Evolutionary conservation across 2,888 invertebrate genomes (phyloP).

Genomic region (Drosophila leonis): DNA sequence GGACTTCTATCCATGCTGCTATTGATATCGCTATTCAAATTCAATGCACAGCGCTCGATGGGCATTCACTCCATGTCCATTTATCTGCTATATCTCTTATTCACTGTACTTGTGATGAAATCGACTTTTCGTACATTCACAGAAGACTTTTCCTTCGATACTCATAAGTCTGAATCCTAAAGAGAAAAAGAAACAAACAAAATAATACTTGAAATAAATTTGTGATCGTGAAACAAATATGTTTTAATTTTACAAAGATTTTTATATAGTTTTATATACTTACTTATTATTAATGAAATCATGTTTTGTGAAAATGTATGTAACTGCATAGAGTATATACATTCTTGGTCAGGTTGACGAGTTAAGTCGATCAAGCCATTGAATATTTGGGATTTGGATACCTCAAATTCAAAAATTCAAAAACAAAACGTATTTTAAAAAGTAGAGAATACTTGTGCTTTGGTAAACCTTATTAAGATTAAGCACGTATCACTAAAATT

Average conservation of each 20-base stretch:
- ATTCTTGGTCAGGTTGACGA: no score
- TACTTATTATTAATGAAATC: no score
- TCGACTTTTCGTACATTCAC: background rate
- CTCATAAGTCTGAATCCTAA: background rate
- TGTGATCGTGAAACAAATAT: background rate
- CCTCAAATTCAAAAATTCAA: no score
- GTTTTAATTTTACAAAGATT: background rate
- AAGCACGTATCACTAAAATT: no score
- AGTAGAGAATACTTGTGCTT: no score
- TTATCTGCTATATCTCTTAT: background rate
- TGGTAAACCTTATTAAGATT: no score
- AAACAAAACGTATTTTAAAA: no score
- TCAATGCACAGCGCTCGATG: background rate
- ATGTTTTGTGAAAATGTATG: no score
- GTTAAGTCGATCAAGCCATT: no score
- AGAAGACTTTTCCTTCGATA: background rate
- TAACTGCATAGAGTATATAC: no score
- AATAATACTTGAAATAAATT: background rate
- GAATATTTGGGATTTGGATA: no score
- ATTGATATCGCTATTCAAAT: slow-evolving; percentile 3
- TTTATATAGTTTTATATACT: no score
- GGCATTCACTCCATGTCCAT: background rate
- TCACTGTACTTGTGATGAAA: background rate
- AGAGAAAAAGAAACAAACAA: background rate
- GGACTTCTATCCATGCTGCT: background rate